Base-by-base conservation (phyloP, 2,113 vertebrate genomes). In the Xyrauchen texanus region DNA sequence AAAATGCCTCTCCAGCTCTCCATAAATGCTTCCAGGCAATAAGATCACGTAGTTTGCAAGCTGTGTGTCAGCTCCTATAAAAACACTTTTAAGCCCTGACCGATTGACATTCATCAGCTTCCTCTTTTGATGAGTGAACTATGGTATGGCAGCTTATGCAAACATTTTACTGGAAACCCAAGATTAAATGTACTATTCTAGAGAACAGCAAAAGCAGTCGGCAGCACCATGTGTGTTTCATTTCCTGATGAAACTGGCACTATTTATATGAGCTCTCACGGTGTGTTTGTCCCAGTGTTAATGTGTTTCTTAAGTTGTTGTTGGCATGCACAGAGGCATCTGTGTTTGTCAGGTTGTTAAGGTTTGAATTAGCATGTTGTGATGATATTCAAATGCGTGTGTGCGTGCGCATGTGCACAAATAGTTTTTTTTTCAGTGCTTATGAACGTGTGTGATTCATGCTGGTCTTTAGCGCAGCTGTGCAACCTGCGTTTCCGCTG, bases 121-220 rank as follows among this genome's bases (percentile, higher is more conserved):
- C 11, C 71, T 58, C 58, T 76, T 82, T 52, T 75, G 68, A 82
- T 80, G 81, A 82, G 65, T 85, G 75, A 83, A 75, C 74, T 75
- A 49, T 78, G 75, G 55, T 61, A 70, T n/a, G 46, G 46, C 65
- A 58, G 62, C 11, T 42, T 79, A 81, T 82, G 78, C 81, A 85
- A 81, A 85, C 68, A 49, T 52, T 77, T 69, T 21, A 52, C 75
- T 58, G 63, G 68, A 77, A 73, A 67, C 45, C 68, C 21, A 4
- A 65, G 62, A 72, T 60, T 34, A 63, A 45, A 52, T 21, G 42
- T 45, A 68, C n/a, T 12, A 10, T 46, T 42, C 15, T 51, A 13
- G n/a, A 52, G 53, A 53, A 61, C 8, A 58, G 21, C 45, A 64
- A 10, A 7, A 34, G 47, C 13, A 15, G 21, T 6, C 21, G 63